phyloP scores from a whole-genome alignment of 1,140 invertebrate genomes.

The Drosophila mojavensis region DNA sequence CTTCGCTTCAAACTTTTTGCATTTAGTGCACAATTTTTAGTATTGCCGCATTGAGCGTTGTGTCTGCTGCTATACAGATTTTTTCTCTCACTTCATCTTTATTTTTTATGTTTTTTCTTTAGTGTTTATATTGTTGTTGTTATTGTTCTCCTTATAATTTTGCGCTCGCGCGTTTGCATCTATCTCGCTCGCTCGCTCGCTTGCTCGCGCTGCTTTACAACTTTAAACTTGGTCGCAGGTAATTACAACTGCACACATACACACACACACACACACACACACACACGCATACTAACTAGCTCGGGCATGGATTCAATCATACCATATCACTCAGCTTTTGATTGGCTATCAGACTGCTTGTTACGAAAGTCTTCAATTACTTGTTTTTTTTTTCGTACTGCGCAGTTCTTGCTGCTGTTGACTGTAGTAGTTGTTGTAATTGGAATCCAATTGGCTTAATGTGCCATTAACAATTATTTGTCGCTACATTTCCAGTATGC shows the following conservation, averaged over 20 bases:
- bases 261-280: neutral
- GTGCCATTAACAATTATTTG: conserved; percentile 20
- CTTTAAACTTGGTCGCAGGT: conserved; percentile 39
- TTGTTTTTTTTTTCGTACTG: conserved; percentile 15
- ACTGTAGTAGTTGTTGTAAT: conserved; percentile 13
- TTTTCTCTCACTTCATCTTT: conserved; percentile 11
- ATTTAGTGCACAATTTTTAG: conserved; percentile 57
- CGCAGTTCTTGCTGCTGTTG: conserved; percentile 19
- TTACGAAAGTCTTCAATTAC: conserved; percentile 34
- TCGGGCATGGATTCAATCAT: neutral
- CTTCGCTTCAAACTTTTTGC: conserved; percentile 26
- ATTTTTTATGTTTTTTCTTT: conserved; percentile 9
- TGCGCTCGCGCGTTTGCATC: conserved; percentile 2
- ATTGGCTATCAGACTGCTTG: conserved; percentile 24
- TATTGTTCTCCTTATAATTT: conserved; percentile 8
- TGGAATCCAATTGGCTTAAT: conserved; percentile 32
- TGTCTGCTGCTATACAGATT: conserved; percentile 35
- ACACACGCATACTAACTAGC: neutral
- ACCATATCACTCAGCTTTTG: neutral
- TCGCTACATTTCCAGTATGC: conserved; percentile 5
- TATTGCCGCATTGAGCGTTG: conserved; percentile 65
- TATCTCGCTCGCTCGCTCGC: conserved; percentile 2
- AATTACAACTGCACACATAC: conserved; percentile 33
- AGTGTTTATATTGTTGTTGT: conserved; percentile 21
- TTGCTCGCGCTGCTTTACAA: conserved; percentile 7